Base-by-base conservation (phyloP, 2,797 vertebrate genomes). In the Smutsia gigantea region DNA sequence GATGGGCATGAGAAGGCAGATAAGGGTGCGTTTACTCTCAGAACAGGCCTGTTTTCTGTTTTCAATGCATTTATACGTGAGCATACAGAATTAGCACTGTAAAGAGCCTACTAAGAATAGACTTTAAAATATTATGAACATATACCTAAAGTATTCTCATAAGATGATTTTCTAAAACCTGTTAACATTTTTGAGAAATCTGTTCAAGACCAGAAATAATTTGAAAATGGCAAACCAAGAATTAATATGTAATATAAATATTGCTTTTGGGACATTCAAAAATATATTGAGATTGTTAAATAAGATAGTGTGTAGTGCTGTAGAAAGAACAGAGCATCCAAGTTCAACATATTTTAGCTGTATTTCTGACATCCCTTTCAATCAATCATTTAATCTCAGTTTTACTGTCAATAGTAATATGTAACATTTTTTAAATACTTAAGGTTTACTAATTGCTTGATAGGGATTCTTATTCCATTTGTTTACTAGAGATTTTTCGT, bases 111-210 rank as follows among this genome's bases (percentile, higher is more conserved):
- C 81, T 78, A 49, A 83, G 34, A 87, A 25, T 59, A 84, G 55
- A 37, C 55, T 69, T 95, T 25, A 25, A 87, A 29, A 79, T 88
- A 71, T 69, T 86, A 83, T 34, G 4, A 79, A 31, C 17, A 11
- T 61, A n/a, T 19, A 37, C 17, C 69, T 55, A 46, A 53, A 74
- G 2, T 63, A 46, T 57, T 82, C 51, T 93, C 57, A 31, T 53
- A 83, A 74, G 14, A 79, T 29, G 15, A 49, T 94, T 85, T 84
- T 63, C 37, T 93, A 64, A 87, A 87, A 75, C 49, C 83, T 92
- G 14, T 46, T 57, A 72, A 68, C 63, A 21, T 91, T 96, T 96
- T 95, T 90, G 49, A 93, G 55, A 95, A 89, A 64, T 88, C 37
- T 94, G 77, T 77, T 87, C 11, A 55, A 93, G 53, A 81, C 31